Evolutionary conservation across 2,797 vertebrate genomes (phyloP).

Genomic region (Gephyroberyx darwinii): DNA sequence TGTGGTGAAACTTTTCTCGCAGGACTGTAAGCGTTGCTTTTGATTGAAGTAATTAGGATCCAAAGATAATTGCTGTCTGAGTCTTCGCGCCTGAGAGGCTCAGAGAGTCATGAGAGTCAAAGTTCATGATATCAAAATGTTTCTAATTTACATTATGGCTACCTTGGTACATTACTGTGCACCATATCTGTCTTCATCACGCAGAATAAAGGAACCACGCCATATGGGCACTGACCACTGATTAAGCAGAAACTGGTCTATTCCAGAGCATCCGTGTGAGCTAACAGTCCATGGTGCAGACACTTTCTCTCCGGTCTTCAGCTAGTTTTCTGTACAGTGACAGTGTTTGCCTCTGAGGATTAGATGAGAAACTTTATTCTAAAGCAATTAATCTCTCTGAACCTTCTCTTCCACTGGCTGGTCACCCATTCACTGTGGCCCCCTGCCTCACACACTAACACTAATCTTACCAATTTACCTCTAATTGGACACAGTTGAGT

Average conservation of each 20-base stretch:
- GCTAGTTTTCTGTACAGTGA: constrained; percentile 46
- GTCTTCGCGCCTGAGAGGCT: constrained; percentile 10
- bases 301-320: constrained; percentile 13
- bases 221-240: not conserved
- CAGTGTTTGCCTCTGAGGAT: constrained; percentile 58
- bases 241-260: too few relatives aligned
- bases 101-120: too few relatives aligned
- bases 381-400: constrained; percentile 68
- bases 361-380: constrained; percentile 63
- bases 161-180: not conserved
- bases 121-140: not conserved
- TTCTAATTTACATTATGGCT: not conserved
- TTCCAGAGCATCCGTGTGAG: not conserved
- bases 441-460: constrained; percentile 53
- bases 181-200: not conserved
- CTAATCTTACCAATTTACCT: constrained; percentile 73
- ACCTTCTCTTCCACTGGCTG: constrained; percentile 52
- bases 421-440: constrained; percentile 56
- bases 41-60: constrained; percentile 31
- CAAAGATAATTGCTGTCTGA: constrained; percentile 5
- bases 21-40: constrained; percentile 3
- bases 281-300: constrained; percentile 28
- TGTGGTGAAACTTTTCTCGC: not conserved
- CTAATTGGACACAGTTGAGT: constrained; percentile 77
- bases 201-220: not conserved